These are phyloP conservation scores for Drosophila lacicola DNA, from an alignment of 2,888 invertebrate species.

Conservation along the genomic window DNA sequence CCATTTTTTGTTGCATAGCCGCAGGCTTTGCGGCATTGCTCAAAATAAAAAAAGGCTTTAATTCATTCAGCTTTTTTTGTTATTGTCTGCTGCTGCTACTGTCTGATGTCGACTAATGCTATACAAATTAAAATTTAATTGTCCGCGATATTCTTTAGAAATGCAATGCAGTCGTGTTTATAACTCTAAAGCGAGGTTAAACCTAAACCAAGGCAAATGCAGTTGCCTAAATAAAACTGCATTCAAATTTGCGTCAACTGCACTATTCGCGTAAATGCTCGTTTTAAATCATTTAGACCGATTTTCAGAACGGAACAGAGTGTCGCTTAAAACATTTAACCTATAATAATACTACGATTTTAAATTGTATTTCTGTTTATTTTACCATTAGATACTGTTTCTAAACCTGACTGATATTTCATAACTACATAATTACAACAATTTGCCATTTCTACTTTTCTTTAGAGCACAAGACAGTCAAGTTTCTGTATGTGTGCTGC, in stretches of 20 bases:
- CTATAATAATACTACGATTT: too few species aligned
- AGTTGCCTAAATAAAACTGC: background rate
- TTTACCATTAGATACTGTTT: too few species aligned
- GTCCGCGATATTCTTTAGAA: conserved; percentile 47
- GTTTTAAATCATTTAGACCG: background rate
- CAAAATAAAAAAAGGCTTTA: conserved; percentile 44
- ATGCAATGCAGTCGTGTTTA: conserved; percentile 8
- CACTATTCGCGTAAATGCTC: background rate
- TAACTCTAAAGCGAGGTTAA: conserved; percentile 46
- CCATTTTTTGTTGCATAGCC: conserved; percentile 59
- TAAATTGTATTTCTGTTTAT: too few species aligned
- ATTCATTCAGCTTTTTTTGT: conserved; percentile 31
- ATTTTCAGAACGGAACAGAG: background rate
- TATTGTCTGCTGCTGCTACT: conserved; percentile 23
- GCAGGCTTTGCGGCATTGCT: conserved; percentile 50
- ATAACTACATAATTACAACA: background rate
- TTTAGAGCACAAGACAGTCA: background rate
- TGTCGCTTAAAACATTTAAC: too few species aligned
- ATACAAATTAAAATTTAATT: conserved; percentile 74
- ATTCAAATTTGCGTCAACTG: background rate
- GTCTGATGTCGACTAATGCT: conserved; percentile 48
- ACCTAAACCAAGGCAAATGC: conserved; percentile 8
- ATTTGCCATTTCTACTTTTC: background rate
- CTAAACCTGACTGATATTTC: background rate
- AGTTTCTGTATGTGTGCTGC: background rate